Percentiles rank a stretch among this genome's conserved stretches.
phyloP scores from a whole-genome alignment of 2,888 invertebrate genomes.

The Perdita meconis region DNA sequence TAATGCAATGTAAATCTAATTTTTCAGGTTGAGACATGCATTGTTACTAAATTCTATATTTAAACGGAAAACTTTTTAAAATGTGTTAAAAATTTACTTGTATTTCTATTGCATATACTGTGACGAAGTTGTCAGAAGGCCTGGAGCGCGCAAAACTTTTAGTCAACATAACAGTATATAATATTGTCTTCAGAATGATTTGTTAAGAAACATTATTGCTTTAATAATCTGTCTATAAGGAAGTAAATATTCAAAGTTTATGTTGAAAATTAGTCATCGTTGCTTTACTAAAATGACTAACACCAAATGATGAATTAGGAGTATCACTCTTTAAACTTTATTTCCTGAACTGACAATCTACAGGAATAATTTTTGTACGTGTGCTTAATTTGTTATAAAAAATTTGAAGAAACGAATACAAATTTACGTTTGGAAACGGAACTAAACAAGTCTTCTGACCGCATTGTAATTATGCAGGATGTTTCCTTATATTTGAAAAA shows the following conservation, averaged over 20 bases:
- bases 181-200: neutral
- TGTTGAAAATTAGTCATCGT: neutral
- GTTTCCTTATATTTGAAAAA: neutral
- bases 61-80: neutral
- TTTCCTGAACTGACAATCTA: neutral
- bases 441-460: slow-evolving; percentile 5
- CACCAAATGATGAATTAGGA: neutral
- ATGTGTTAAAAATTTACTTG: neutral
- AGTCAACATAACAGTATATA: neutral
- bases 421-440: neutral
- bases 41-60: no score
- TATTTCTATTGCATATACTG: neutral
- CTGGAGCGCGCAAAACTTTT: neutral
- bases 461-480: neutral
- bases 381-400: neutral
- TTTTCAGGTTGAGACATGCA: neutral
- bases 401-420: neutral
- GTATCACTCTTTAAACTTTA: neutral
- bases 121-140: slow-evolving; percentile 1
- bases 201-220: neutral
- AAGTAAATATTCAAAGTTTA: neutral
- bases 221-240: no score
- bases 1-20: slow-evolving; percentile 4
- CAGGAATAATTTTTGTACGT: neutral
- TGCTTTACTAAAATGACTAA: neutral